Evolutionary conservation across 2,113 vertebrate genomes (phyloP).

Genomic region (Elaphurus davidianus): DNA sequence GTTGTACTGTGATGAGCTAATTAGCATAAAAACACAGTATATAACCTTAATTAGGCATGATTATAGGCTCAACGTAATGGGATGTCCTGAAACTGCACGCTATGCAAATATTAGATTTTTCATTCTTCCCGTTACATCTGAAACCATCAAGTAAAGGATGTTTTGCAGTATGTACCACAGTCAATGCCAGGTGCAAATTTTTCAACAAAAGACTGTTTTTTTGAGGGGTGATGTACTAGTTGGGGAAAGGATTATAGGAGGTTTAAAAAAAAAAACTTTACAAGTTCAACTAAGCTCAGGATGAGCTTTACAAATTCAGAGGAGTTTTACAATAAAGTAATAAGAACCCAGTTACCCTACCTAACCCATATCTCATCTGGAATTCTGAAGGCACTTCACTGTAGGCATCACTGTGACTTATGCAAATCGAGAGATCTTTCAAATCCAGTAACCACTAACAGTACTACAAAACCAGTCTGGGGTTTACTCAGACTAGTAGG

Average conservation of each 20-base stretch:
- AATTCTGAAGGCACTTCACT: constrained; percentile 39
- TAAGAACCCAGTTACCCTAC: background rate
- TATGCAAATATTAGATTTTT: constrained; percentile 84
- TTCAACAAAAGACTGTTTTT: constrained; percentile 37
- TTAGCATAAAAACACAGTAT: constrained; percentile 73
- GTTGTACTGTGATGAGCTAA: constrained; percentile 76
- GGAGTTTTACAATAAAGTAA: constrained; percentile 11
- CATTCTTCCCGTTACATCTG: constrained; percentile 81
- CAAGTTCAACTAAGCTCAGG: background rate
- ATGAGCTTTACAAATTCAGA: constrained; percentile 18
- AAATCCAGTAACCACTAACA: constrained; percentile 60
- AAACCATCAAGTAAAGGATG: constrained; percentile 78
- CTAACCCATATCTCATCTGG: background rate
- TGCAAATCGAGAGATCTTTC: constrained; percentile 65
- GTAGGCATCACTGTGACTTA: constrained; percentile 25
- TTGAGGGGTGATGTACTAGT: background rate
- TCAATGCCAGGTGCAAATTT: constrained; percentile 66
- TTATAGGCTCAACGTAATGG: constrained; percentile 77
- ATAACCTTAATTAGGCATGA: constrained; percentile 81
- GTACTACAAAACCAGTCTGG: constrained; percentile 44
- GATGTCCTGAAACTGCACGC: constrained; percentile 82
- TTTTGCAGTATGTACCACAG: constrained; percentile 68
- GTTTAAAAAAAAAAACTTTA: background rate
- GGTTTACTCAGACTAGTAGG: constrained; percentile 36
- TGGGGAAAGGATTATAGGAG: constrained; percentile 16